Percentiles rank a stretch among this genome's conserved stretches.
These are phyloP conservation scores for Drosophila azteca DNA, from an alignment of 1,140 invertebrate species.

Conservation along the genomic window DNA sequence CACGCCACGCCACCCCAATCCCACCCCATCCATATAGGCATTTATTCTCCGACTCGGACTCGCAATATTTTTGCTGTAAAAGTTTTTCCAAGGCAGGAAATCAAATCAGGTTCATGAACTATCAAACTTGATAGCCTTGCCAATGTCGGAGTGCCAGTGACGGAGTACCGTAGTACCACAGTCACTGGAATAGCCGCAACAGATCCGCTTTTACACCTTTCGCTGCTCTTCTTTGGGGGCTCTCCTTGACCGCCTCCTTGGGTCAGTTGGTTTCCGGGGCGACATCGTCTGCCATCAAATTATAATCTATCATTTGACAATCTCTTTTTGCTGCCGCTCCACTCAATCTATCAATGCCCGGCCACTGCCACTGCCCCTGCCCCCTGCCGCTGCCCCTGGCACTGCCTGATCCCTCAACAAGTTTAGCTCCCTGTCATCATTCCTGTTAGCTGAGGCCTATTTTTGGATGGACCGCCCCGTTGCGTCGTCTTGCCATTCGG, in stretches of 20 bases:
- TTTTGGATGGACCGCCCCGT: constrained; percentile 11
- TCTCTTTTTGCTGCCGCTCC: constrained; percentile 3
- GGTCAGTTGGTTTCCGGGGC: not conserved
- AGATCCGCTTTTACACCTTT: no score
- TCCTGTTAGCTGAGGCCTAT: constrained; percentile 32
- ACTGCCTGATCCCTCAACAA: constrained; percentile 12
- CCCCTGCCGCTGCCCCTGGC: no score
- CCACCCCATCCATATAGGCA: not conserved
- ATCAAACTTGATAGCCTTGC: no score
- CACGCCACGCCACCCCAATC: not conserved
- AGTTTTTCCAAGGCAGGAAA: no score
- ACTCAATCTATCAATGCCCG: constrained; percentile 27
- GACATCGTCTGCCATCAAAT: constrained; percentile 5
- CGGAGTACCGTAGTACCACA: no score
- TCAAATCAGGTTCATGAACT: no score
- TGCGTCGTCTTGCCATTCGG: constrained; percentile 12
- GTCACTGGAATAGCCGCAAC: no score
- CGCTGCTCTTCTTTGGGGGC: not conserved
- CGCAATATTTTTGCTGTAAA: no score
- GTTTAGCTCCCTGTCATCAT: constrained; percentile 8
- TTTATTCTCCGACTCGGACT: no score
- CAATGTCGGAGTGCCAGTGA: no score
- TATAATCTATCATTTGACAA: constrained; percentile 32
- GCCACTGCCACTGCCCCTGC: not conserved
- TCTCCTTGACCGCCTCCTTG: constrained; percentile 4